Evolutionary conservation across 2,888 invertebrate genomes (phyloP).

Genomic region (Melanostoma scalare): DNA sequence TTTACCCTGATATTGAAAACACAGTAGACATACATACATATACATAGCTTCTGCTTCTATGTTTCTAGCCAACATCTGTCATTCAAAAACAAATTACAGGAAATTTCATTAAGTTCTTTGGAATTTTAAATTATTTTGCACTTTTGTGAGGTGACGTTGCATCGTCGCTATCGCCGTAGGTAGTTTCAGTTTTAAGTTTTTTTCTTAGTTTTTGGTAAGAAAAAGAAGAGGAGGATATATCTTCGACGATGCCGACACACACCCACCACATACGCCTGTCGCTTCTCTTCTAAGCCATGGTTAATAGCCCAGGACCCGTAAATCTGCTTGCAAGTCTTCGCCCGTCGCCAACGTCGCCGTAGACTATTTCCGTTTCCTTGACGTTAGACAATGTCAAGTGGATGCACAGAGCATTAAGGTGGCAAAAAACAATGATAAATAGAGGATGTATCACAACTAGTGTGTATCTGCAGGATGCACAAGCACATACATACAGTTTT

Average conservation of each 20-base stretch:
- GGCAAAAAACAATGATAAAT: constrained; percentile 66
- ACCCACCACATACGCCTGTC: neutral
- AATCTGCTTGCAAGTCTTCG: constrained; percentile 62
- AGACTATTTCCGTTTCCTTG: constrained; percentile 14
- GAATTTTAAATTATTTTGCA: constrained; percentile 68
- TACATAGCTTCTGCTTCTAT: too few species aligned
- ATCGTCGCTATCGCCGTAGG: neutral
- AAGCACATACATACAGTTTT: constrained; percentile 1
- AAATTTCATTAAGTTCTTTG: constrained; percentile 68
- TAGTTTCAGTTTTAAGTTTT: constrained; percentile 5
- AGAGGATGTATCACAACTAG: constrained; percentile 51
- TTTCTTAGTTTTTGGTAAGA: too few species aligned
- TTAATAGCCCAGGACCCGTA: constrained; percentile 57
- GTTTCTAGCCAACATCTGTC: constrained; percentile 42
- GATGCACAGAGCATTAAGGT: constrained; percentile 55
- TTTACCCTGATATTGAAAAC: constrained; percentile 23
- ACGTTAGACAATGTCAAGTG: constrained; percentile 54
- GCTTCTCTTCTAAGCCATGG: constrained; percentile 20
- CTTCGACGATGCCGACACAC: neutral
- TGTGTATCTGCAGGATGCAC: constrained; percentile 63
- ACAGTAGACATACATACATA: neutral
- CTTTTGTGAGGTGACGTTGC: constrained; percentile 28
- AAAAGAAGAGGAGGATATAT: too few species aligned
- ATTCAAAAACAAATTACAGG: constrained; percentile 65
- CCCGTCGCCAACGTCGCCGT: constrained; percentile 7